phyloP scores from a whole-genome alignment of 64 coral and sea anemone species.

The Stylophora pistillata region DNA sequence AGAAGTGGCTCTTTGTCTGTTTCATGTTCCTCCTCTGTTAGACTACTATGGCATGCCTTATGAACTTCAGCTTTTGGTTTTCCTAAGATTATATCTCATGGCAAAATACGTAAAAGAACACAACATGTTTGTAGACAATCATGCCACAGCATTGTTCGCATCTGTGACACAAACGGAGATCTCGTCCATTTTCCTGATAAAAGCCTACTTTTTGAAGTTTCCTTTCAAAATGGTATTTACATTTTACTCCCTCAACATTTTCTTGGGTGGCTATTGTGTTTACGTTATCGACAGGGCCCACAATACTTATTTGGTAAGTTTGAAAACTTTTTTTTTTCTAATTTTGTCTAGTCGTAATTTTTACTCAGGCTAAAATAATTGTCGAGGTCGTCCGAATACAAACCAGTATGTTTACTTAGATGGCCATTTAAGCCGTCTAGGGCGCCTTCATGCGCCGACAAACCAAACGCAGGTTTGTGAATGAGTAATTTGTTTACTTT shows the following conservation, averaged over 20 bases:
- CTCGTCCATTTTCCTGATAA: constrained; percentile 84
- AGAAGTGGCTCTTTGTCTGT: constrained; percentile 62
- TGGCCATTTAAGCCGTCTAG: not conserved
- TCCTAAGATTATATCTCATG: constrained; percentile 84
- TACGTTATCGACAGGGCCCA: constrained; percentile 85
- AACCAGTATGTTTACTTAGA: not conserved
- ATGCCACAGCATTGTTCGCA: constrained; percentile 74
- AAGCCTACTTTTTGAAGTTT: constrained; percentile 90
- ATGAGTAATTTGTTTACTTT: constrained; percentile 3
- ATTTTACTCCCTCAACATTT: constrained; percentile 89
- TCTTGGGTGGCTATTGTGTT: constrained; percentile 90
- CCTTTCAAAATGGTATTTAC: constrained; percentile 88
- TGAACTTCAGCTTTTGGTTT: constrained; percentile 85
- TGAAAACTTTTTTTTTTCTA: constrained; percentile 15
- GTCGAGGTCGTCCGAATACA: not conserved
- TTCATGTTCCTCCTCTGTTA: constrained; percentile 84
- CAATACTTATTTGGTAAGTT: constrained; percentile 91
- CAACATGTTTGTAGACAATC: constrained; percentile 86
- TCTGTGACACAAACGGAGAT: constrained; percentile 95
- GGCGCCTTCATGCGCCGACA: not conserved
- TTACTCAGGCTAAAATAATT: not conserved
- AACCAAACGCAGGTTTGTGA: not conserved
- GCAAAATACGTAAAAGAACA: constrained; percentile 88
- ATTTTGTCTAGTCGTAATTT: not conserved
- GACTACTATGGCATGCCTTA: constrained; percentile 66